Percentiles rank a stretch among this genome's conserved stretches.
These are phyloP conservation scores for Octomys mimax DNA, from an alignment of 2,797 vertebrate genomes.

Conservation along the genomic window DNA sequence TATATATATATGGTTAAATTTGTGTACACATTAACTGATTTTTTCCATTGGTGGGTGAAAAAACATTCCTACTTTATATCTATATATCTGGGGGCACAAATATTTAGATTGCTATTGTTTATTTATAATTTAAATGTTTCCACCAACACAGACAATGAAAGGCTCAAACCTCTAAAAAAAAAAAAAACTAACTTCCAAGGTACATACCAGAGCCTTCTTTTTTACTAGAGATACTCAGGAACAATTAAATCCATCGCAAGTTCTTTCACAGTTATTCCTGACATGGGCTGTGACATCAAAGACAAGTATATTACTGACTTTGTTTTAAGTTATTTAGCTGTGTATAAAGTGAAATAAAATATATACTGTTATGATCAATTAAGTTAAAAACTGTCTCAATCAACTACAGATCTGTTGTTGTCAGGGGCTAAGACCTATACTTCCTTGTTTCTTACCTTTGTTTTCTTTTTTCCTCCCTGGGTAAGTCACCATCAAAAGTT, in stretches of 20 bases:
- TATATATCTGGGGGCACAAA: background rate
- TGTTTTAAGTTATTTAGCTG: background rate
- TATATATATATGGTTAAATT: background rate
- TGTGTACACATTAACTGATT: background rate
- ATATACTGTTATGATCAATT: background rate
- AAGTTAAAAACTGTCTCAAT: background rate
- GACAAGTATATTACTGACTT: background rate
- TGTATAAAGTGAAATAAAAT: background rate
- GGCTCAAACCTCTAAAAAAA: background rate
- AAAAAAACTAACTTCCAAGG: too few relatives aligned
- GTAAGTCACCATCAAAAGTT: background rate
- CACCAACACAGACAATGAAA: background rate
- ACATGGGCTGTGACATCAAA: background rate
- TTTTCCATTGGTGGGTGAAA: rapidly evolving
- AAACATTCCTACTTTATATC: background rate
- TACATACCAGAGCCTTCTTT: background rate
- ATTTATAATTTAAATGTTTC: background rate
- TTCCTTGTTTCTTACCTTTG: background rate
- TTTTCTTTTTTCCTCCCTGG: background rate
- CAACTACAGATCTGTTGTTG: too few relatives aligned
- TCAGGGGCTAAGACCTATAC: background rate
- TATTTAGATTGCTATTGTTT: background rate
- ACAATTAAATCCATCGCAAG: background rate
- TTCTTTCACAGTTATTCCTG: background rate
- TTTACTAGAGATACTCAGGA: rapidly evolving